Evolutionary conservation across 2,888 invertebrate species (phyloP).

Genomic region (Adelphocoris suturalis): DNA sequence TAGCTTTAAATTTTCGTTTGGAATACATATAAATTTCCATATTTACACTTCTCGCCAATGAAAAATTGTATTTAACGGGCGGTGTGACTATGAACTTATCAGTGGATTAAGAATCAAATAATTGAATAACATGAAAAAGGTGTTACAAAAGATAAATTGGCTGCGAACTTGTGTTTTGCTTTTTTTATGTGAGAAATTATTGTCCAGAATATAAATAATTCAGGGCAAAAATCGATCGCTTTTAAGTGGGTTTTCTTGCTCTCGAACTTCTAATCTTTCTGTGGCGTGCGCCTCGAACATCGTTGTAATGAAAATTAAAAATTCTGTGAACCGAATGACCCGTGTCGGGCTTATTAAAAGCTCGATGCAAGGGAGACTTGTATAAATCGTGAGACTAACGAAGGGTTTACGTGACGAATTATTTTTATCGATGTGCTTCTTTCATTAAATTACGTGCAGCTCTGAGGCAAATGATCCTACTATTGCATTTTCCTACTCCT

Average conservation of each 20-base stretch:
- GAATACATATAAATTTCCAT: too few species aligned
- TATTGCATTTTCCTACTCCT: neutral
- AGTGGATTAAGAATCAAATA: too few species aligned
- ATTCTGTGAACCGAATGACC: neutral
- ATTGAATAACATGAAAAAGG: neutral
- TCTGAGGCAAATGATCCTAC: neutral
- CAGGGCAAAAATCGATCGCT: neutral
- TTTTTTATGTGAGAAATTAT: neutral
- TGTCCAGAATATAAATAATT: neutral
- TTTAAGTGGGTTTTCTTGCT: constrained; percentile 36
- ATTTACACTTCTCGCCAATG: too few species aligned
- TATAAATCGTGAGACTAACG: constrained; percentile 14
- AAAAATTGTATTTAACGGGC: too few species aligned
- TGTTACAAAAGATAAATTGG: neutral
- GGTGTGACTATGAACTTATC: too few species aligned
- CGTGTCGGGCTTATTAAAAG: neutral
- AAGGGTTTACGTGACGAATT: constrained; percentile 19
- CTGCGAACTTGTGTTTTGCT: neutral
- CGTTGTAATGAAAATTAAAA: constrained; percentile 22
- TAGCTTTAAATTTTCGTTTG: too few species aligned
- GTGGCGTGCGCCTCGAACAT: constrained; percentile 9
- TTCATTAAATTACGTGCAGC: neutral
- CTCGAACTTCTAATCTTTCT: neutral
- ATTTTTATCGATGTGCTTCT: neutral
- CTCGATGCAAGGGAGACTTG: neutral